Evolutionary conservation across 2,888 invertebrate genomes (phyloP).

Genomic region (Pyrochroa serraticornis): DNA sequence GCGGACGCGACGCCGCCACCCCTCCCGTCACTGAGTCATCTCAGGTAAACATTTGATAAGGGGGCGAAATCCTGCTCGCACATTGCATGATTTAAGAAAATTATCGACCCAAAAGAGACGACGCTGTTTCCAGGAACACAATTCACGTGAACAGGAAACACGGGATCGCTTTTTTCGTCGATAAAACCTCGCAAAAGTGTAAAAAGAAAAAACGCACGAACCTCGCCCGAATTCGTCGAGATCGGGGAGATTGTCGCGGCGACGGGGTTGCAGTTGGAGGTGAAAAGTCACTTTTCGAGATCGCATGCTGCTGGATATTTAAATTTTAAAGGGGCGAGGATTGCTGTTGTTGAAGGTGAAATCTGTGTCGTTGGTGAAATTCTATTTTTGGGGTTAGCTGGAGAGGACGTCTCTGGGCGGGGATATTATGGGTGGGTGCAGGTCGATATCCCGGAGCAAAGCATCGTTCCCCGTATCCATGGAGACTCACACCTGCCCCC

Average conservation of each 20-base stretch:
- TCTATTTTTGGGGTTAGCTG: constrained; percentile 26
- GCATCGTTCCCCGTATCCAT: constrained; percentile 34
- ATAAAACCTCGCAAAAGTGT: constrained; percentile 12
- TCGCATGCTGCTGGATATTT: no score
- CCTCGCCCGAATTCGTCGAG: constrained; percentile 5
- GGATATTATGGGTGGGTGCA: constrained; percentile 25
- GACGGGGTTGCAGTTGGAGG: no score
- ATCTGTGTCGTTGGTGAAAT: constrained; percentile 20
- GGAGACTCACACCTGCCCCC: constrained; percentile 32
- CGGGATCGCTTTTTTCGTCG: constrained; percentile 13
- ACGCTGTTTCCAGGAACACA: constrained; percentile 36
- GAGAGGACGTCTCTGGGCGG: constrained; percentile 33
- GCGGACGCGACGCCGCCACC: constrained; percentile 57
- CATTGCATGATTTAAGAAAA: constrained; percentile 60
- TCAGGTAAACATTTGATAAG: constrained; percentile 58
- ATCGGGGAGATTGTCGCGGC: background rate
- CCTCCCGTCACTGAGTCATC: constrained; percentile 50
- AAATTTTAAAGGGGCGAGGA: no score
- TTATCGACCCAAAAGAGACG: constrained; percentile 42
- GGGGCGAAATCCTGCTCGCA: constrained; percentile 61
- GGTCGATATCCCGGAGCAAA: constrained; percentile 33
- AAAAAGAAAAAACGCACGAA: background rate
- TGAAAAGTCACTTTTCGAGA: no score
- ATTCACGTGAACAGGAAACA: constrained; percentile 42
- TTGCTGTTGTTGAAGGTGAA: no score